Percentiles rank a stretch among this genome's conserved stretches.
Conservation (phyloP, 2,113 vertebrate species). For the Chloropsis cyanopogon region DNA sequence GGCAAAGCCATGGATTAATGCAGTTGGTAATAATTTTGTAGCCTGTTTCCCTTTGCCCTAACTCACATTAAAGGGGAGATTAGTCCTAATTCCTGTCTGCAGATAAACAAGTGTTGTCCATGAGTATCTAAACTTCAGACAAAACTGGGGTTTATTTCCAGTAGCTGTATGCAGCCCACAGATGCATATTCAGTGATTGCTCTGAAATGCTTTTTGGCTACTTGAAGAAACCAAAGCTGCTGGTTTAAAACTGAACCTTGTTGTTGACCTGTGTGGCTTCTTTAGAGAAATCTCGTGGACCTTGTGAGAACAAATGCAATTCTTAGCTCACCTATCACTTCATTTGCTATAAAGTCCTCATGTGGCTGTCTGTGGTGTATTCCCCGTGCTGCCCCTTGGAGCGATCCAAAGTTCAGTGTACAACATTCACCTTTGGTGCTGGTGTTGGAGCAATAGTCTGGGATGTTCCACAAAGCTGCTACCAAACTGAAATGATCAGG, state of each 20-base stretch:
- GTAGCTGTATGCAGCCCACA: background rate
- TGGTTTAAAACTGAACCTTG: background rate
- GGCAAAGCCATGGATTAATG: background rate
- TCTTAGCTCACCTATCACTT: background rate
- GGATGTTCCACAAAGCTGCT: background rate
- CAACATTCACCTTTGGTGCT: background rate
- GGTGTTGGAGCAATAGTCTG: background rate
- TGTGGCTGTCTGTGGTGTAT: background rate
- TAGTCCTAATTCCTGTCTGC: background rate
- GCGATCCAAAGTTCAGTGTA: background rate
- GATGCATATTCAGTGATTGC: background rate
- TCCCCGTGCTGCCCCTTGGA: background rate
- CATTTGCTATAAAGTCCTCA: background rate
- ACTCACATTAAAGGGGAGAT: background rate
- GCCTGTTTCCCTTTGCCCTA: background rate
- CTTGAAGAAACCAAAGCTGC: background rate
- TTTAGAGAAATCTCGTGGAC: background rate
- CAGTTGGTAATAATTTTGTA: background rate
- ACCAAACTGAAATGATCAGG: background rate
- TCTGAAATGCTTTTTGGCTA: background rate
- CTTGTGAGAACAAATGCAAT: background rate
- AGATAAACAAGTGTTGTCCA: background rate
- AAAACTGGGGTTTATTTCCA: background rate
- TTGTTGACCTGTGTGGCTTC: background rate
- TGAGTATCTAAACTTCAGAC: background rate